Base-by-base conservation (phyloP, 1,140 invertebrate species). In the Diorhabda elongata region DNA sequence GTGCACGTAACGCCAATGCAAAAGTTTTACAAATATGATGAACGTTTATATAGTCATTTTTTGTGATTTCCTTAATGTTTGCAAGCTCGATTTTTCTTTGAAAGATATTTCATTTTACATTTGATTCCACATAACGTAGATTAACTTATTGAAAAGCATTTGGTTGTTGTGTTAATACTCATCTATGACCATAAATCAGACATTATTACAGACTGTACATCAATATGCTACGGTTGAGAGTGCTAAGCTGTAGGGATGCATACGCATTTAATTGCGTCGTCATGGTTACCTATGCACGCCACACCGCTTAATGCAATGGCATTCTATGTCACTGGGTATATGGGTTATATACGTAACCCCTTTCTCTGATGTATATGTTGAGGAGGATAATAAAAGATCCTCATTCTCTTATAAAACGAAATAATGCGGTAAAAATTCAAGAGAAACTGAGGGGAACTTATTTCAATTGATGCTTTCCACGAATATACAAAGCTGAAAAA, bases 301-400 rank as follows among this genome's bases (percentile, higher is more conserved):
- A 47, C 47, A 52, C 47, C 47, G 4, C 47, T 6, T 52, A 57
- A 41, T 64, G 63, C 63, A 57, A 41, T 64, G 63, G 63, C 44
- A 64, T 64, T 64, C 52, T 64, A 56, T 64, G 63, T 64, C 63
- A 64, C 63, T 64, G 63, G 63, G 63, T 64, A 64, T 64, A 57
- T 64, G 63, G 63, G 63, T 64, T 64, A 57, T 56, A 64, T 9
- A 62, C 44, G 52, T 42, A 64, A 52, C 45, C 63, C 44, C 43
- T 64, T 64, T 64, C 52, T 64, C 11, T 56, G 63, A 52, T 52
- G 47, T 52, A 52, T 52, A n/a, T 52, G n/a, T 52, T 52, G 6
- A 52, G n/a, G 47, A 52, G 47, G 4, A n/a, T 52, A 52, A 52
- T 4, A 52, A 52, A 8, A 52, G 47, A 52, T 52, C 47, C 47